Conservation (phyloP, 2,888 invertebrate species). For the Zaprionus lineosus region DNA sequence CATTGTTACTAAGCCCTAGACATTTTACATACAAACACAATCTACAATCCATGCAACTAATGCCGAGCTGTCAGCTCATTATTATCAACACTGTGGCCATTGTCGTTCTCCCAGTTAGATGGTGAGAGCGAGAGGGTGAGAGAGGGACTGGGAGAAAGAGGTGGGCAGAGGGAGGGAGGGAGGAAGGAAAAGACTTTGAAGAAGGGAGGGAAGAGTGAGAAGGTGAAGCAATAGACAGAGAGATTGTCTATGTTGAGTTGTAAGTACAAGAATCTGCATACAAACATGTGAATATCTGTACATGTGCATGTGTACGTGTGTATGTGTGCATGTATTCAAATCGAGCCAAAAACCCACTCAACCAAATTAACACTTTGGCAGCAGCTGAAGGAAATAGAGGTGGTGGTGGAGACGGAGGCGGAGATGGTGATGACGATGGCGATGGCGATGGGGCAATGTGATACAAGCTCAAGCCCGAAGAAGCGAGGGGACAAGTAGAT, state of each 20-base stretch:
- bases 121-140: too few relatives aligned
- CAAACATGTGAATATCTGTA: slow-evolving; percentile 19
- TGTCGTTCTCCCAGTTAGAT: too few relatives aligned
- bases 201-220: too few relatives aligned
- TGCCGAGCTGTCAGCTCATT: slow-evolving; percentile 76
- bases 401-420: too few relatives aligned
- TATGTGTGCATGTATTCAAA: slow-evolving; percentile 58
- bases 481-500: background rate
- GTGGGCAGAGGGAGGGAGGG: too few relatives aligned
- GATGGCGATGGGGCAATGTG: too few relatives aligned
- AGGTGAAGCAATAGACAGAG: too few relatives aligned
- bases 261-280: slow-evolving; percentile 16
- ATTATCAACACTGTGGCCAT: slow-evolving; percentile 69
- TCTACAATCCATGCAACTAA: slow-evolving; percentile 66
- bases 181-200: too few relatives aligned
- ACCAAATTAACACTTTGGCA: slow-evolving; percentile 74
- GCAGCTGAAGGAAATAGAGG: slow-evolving; percentile 15
- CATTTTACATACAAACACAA: slow-evolving; percentile 68
- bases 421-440: too few relatives aligned
- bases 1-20: slow-evolving; percentile 74
- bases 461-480: too few relatives aligned
- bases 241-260: slow-evolving; percentile 9
- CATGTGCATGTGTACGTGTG: slow-evolving; percentile 15
- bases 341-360: slow-evolving; percentile 76
- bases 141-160: too few relatives aligned